Percentiles rank a stretch among this genome's conserved stretches.
These are phyloP conservation scores for Cremastinae sp. DNA, from an alignment of 2,888 invertebrate species.

Conservation along the genomic window DNA sequence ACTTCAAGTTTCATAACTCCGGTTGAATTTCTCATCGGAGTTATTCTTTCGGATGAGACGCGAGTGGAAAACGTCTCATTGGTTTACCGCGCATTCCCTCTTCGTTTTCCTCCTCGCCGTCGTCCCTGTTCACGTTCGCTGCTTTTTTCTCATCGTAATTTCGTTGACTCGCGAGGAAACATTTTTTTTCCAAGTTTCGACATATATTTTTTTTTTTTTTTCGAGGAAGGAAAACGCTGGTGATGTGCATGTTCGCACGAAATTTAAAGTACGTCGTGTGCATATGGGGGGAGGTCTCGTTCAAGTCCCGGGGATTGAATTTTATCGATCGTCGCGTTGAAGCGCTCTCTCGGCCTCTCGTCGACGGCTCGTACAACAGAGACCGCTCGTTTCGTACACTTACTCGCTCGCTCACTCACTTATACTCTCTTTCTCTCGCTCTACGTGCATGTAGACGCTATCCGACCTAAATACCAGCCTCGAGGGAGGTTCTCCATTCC, in stretches of 20 bases:
- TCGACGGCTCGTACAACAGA: slow-evolving; percentile 39
- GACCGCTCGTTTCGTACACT: slow-evolving; percentile 54
- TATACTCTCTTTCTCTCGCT: slow-evolving; percentile 12
- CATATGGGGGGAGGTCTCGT: slow-evolving; percentile 26
- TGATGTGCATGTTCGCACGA: not conserved
- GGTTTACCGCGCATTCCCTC: not conserved
- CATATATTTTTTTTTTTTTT: not conserved
- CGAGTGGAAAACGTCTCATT: not conserved
- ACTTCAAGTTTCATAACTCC: slow-evolving; percentile 24
- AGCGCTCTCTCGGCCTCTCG: slow-evolving; percentile 46
- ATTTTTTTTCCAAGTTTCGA: not conserved
- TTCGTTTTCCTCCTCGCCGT: too few species aligned
- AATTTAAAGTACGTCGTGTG: slow-evolving; percentile 10
- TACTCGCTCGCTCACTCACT: slow-evolving; percentile 1
- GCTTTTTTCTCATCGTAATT: not conserved
- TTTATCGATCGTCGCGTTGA: slow-evolving; percentile 59
- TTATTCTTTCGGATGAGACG: slow-evolving; percentile 11
- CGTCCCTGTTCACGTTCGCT: not conserved
- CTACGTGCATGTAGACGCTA: slow-evolving; percentile 10
- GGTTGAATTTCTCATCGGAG: slow-evolving; percentile 32
- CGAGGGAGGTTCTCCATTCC: slow-evolving; percentile 36
- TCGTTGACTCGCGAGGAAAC: too few species aligned
- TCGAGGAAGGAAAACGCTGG: not conserved
- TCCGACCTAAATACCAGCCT: slow-evolving; percentile 59
- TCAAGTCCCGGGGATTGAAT: slow-evolving; percentile 61